A percentile compares a stretch with the other conserved stretches of the same genome.
Conservation (phyloP, 1,140 invertebrate genomes). For the Rhysida immarginata region DNA sequence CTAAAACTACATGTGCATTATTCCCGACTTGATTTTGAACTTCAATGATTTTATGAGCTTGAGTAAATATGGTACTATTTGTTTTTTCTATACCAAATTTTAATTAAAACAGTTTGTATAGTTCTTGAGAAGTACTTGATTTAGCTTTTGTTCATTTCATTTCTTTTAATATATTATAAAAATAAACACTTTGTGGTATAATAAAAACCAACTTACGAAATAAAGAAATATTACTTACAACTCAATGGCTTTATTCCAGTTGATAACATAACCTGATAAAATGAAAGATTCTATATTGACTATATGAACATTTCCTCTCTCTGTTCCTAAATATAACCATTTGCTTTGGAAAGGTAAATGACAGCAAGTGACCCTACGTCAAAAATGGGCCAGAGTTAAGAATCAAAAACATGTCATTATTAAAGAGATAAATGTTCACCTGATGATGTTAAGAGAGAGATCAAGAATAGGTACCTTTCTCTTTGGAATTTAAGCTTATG, state of each 20-base stretch:
- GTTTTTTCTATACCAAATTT: no score
- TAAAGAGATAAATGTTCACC: background rate
- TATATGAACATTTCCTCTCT: conserved; percentile 93
- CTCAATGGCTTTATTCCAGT: conserved; percentile 99
- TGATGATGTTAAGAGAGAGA: conserved; percentile 11
- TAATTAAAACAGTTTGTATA: no score
- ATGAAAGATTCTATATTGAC: conserved; percentile 91
- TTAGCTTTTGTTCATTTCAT: no score
- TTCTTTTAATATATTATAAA: no score
- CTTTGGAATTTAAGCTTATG: conserved; percentile 92
- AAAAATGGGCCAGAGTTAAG: conserved; percentile 12
- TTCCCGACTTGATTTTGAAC: no score
- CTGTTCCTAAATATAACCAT: conserved; percentile 97
- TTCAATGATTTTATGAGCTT: no score
- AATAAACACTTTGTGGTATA: no score
- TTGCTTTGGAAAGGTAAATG: conserved; percentile 90
- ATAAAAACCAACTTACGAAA: no score
- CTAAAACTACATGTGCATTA: no score
- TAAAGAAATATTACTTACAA: conserved; percentile 68
- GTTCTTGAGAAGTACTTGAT: no score
- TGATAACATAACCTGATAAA: conserved; percentile 95
- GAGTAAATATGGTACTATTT: no score
- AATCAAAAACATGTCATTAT: background rate
- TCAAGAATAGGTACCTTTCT: conserved; percentile 54
- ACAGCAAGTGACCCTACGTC: conserved; percentile 73